A percentile compares a stretch with the other conserved stretches of the same genome.
Conservation (phyloP, 1,140 invertebrate genomes). For the Calycopis cecrops region DNA sequence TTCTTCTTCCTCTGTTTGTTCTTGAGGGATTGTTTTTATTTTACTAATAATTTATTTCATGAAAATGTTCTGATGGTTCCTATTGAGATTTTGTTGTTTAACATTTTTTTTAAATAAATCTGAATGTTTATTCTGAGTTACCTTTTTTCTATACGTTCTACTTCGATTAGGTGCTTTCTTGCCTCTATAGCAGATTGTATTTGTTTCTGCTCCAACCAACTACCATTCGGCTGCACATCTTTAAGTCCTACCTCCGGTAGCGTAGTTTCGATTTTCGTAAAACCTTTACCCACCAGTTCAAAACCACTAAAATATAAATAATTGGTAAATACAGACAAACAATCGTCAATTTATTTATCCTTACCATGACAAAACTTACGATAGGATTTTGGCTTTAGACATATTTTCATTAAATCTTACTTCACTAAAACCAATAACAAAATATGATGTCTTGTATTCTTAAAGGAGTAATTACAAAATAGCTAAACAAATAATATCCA, state of each 20-base stretch:
- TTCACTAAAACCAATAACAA: too few species aligned
- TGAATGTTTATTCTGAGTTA: conserved; percentile 32
- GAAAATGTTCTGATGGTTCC: too few species aligned
- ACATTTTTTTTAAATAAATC: background rate
- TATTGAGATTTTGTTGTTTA: background rate
- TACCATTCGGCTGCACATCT: conserved; percentile 74
- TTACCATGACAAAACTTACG: conserved; percentile 32
- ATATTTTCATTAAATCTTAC: background rate
- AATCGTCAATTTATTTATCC: background rate
- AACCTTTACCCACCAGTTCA: conserved; percentile 70
- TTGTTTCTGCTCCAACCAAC: conserved; percentile 78
- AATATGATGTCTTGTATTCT: too few species aligned
- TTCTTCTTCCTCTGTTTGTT: too few species aligned
- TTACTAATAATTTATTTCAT: too few species aligned
- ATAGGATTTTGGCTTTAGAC: conserved; percentile 30
- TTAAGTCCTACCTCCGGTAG: conserved; percentile 76
- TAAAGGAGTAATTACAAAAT: too few species aligned
- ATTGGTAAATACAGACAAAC: conserved; percentile 12
- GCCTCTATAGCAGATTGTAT: conserved; percentile 75
- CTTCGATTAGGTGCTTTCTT: conserved; percentile 73
- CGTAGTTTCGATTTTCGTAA: conserved; percentile 61
- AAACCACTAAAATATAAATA: conserved; percentile 65
- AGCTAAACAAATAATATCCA: too few species aligned
- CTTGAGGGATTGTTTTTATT: too few species aligned
- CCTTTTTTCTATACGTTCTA: conserved; percentile 77